phyloP scores from a whole-genome alignment of 2,113 vertebrate species.

The Nyctibius bracteatus region DNA sequence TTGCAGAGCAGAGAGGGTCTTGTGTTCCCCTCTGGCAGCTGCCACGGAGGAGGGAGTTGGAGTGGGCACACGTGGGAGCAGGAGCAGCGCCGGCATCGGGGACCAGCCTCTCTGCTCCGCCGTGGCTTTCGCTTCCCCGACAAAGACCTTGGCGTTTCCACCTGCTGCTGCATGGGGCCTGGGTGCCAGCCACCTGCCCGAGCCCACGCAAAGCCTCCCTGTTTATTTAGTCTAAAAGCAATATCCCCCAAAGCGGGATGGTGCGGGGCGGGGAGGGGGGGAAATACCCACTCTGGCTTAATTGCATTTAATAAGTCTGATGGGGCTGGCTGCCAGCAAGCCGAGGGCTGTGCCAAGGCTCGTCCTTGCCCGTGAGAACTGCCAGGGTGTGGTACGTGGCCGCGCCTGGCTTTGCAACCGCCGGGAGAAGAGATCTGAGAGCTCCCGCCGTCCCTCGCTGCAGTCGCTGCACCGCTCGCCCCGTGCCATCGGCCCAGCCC shows the following conservation, averaged over 20 bases:
- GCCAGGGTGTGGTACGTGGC: neutral
- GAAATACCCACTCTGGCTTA: neutral
- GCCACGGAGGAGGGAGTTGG: rapidly evolving
- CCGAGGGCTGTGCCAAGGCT: neutral
- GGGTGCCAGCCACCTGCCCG: neutral
- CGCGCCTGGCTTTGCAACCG: neutral
- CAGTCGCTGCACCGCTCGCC: neutral
- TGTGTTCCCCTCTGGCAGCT: rapidly evolving
- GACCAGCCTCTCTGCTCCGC: neutral
- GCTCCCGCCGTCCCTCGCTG: neutral
- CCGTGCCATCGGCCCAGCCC: neutral
- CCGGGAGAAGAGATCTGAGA: neutral
- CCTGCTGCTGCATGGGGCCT: neutral
- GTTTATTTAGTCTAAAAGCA: conserved; percentile 21
- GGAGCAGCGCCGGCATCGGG: neutral
- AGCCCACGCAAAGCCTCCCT: conserved; percentile 8
- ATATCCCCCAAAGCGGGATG: neutral
- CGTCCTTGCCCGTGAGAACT: neutral
- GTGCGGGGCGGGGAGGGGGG: too few species aligned
- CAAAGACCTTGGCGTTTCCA: neutral
- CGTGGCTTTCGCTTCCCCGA: neutral
- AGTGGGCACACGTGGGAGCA: rapidly evolving
- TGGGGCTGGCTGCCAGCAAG: conserved; percentile 3
- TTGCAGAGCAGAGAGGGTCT: neutral
- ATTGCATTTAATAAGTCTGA: neutral